These are phyloP conservation scores for Bucco capensis DNA, from an alignment of 2,113 vertebrate species.

Conservation along the genomic window DNA sequence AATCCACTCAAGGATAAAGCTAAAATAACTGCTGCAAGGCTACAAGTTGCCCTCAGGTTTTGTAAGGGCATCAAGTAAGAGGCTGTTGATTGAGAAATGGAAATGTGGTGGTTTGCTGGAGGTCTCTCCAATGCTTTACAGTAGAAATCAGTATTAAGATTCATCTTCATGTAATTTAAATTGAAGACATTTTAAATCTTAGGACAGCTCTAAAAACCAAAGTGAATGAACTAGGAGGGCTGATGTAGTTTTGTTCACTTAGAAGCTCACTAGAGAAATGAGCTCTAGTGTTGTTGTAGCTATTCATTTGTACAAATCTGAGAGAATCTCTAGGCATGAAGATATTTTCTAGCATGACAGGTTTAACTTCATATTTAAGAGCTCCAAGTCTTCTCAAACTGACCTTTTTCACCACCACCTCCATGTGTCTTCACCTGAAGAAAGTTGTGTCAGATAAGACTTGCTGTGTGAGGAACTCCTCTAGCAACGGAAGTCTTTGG, in stretches of 20 bases:
- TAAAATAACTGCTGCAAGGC: slow-evolving; percentile 2
- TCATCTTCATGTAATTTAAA: neutral
- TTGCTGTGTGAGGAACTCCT: neutral
- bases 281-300: neutral
- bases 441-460: neutral
- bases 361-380: neutral
- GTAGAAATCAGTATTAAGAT: neutral
- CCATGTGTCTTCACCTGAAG: neutral
- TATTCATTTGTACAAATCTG: neutral
- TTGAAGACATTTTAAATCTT: neutral
- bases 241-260: neutral
- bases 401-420: neutral
- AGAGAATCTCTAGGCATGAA: neutral
- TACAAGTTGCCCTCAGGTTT: neutral
- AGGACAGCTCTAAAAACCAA: neutral
- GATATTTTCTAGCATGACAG: neutral
- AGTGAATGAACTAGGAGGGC: neutral
- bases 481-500: neutral
- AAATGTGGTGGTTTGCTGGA: neutral
- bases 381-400: neutral
- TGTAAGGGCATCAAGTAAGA: neutral
- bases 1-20: neutral
- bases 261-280: neutral
- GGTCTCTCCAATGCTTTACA: neutral
- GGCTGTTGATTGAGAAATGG: neutral